phyloP scores from a whole-genome alignment of 2,113 vertebrate genomes.

The Eulemur macaco region DNA sequence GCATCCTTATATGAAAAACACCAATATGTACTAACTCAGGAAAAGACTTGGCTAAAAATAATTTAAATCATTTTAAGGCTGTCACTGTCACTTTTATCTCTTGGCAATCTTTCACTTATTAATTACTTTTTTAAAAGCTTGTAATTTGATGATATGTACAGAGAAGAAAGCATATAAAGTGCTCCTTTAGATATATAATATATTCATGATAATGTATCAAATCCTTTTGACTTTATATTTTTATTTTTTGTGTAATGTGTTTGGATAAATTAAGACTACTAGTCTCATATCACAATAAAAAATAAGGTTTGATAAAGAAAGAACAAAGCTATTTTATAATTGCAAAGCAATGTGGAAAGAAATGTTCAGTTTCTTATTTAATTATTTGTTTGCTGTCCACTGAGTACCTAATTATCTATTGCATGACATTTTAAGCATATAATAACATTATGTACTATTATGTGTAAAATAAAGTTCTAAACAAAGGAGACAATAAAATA shows the following conservation, averaged over 20 bases:
- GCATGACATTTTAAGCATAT: not conserved
- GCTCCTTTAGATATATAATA: conserved; percentile 20
- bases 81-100: not conserved
- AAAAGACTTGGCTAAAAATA: conserved; percentile 10
- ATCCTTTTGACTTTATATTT: conserved; percentile 31
- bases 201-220: not conserved
- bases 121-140: conserved; percentile 34
- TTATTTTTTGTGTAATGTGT: conserved; percentile 61
- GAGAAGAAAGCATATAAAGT: conserved; percentile 33
- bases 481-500: not conserved
- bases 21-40: not conserved
- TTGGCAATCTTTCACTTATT: not conserved
- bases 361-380: not conserved
- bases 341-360: not conserved
- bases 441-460: not conserved
- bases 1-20: not conserved
- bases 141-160: not conserved
- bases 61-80: not conserved
- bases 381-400: not conserved
- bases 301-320: not conserved
- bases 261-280: conserved; percentile 35
- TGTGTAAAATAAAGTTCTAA: not conserved
- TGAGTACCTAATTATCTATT: not conserved
- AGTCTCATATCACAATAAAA: conserved; percentile 46
- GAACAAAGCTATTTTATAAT: not conserved